A percentile compares a stretch with the other conserved stretches of the same genome.
Evolutionary conservation across 2,797 vertebrate genomes (phyloP).

Genomic region (Xenops minutus): DNA sequence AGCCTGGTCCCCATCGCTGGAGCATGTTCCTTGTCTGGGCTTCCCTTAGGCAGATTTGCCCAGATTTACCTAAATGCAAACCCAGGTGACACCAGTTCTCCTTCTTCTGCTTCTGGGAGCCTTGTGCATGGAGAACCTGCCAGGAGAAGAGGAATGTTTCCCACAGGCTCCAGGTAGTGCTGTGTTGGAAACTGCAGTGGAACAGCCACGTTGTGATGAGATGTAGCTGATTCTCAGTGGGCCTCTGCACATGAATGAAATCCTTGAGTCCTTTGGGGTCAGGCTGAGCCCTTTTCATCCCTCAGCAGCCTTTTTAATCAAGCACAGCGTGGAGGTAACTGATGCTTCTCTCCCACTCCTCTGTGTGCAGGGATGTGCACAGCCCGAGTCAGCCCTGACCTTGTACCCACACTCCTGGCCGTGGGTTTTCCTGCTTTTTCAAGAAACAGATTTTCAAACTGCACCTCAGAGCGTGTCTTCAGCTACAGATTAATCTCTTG

Average conservation of each 20-base stretch:
- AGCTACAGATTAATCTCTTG: background rate
- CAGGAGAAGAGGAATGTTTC: background rate
- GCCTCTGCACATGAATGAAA: background rate
- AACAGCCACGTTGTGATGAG: fast-evolving
- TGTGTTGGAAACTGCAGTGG: background rate
- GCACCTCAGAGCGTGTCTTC: background rate
- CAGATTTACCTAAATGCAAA: background rate
- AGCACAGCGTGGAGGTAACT: background rate
- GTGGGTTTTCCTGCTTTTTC: background rate
- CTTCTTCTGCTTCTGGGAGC: background rate
- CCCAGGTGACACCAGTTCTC: background rate
- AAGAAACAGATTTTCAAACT: background rate
- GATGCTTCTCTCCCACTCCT: background rate
- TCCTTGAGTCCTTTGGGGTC: background rate
- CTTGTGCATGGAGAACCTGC: background rate
- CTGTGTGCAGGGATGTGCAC: fast-evolving
- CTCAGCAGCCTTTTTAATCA: background rate
- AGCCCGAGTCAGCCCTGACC: fast-evolving
- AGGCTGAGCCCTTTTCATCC: background rate
- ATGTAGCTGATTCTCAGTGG: background rate
- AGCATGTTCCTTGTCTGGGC: fast-evolving
- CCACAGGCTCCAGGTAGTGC: background rate
- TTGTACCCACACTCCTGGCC: fast-evolving
- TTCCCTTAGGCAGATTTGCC: background rate
- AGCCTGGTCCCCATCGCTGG: background rate